Evolutionary conservation across 2,888 invertebrate species (phyloP).

Genomic region (Acronicta psi): DNA sequence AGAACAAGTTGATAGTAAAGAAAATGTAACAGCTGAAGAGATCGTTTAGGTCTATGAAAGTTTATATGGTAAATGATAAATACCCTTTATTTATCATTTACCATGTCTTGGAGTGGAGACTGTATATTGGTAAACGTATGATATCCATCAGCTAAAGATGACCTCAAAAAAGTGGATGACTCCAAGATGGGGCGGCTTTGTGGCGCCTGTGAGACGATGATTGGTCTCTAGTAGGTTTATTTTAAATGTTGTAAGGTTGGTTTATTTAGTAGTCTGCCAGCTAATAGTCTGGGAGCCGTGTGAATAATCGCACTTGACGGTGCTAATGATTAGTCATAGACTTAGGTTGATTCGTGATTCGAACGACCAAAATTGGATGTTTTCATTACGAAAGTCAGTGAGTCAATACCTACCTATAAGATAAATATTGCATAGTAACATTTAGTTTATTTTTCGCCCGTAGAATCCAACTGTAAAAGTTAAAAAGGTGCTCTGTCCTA

Average conservation of each 20-base stretch:
- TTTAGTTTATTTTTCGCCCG: too few species aligned
- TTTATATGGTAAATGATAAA: too few species aligned
- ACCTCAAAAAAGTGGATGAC: background rate
- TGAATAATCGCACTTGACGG: slow-evolving; percentile 22
- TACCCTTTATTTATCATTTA: too few species aligned
- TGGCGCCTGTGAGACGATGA: background rate
- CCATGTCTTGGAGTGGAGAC: too few species aligned
- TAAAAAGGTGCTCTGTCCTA: too few species aligned
- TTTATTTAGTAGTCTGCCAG: slow-evolving; percentile 8
- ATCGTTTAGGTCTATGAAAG: too few species aligned
- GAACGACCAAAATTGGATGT: background rate
- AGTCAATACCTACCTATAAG: slow-evolving; percentile 25
- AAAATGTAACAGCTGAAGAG: too few species aligned
- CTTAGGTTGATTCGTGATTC: slow-evolving; percentile 1
- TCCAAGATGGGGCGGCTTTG: too few species aligned
- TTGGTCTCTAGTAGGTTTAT: background rate
- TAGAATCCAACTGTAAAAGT: too few species aligned
- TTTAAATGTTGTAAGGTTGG: background rate
- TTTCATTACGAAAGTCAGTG: slow-evolving; percentile 10
- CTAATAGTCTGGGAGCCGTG: slow-evolving; percentile 18
- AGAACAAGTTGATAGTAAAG: too few species aligned
- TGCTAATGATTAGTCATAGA: slow-evolving; percentile 27
- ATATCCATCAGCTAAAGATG: background rate
- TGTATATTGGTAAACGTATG: too few species aligned
- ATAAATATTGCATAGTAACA: too few species aligned